Percentiles rank a stretch among this genome's conserved stretches.
Conservation (phyloP, 2,888 invertebrate species). For the Cylloceria caligata region DNA sequence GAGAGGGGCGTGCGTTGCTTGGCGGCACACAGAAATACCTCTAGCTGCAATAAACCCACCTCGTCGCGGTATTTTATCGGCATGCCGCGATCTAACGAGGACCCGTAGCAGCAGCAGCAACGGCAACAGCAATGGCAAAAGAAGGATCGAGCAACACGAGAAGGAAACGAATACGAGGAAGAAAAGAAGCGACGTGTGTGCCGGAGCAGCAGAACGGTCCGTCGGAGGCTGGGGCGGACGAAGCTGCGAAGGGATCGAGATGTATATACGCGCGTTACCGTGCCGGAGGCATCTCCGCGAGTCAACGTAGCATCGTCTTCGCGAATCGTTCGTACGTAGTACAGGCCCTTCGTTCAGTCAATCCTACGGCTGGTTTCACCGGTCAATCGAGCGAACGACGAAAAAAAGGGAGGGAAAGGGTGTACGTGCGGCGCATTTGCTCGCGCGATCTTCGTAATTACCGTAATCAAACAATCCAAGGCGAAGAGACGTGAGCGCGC, state of each 20-base stretch:
- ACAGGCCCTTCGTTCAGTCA: slow-evolving; percentile 15
- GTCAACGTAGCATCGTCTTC: slow-evolving; percentile 1
- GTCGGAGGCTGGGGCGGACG: background rate
- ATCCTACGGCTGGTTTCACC: slow-evolving; percentile 32
- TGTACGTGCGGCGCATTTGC: slow-evolving; percentile 57
- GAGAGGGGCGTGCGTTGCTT: slow-evolving; percentile 39
- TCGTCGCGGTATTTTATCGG: slow-evolving; percentile 66
- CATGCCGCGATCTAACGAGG: slow-evolving; percentile 62
- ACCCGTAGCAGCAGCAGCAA: slow-evolving; percentile 21
- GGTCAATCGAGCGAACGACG: slow-evolving; percentile 44
- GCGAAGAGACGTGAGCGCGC: slow-evolving; percentile 66
- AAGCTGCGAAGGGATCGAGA: slow-evolving; percentile 3
- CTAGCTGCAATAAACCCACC: slow-evolving; percentile 59
- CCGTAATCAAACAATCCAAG: slow-evolving; percentile 80
- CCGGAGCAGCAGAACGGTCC: slow-evolving; percentile 50
- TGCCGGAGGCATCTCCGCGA: background rate
- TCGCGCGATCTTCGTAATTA: slow-evolving; percentile 77
- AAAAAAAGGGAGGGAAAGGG: slow-evolving; percentile 9
- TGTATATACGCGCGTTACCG: slow-evolving; percentile 1
- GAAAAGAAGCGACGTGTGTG: slow-evolving; percentile 29
- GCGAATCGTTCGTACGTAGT: background rate
- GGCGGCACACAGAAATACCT: slow-evolving; percentile 44
- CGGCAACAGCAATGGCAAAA: background rate
- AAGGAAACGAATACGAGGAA: background rate
- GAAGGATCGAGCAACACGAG: slow-evolving; percentile 29